These are phyloP conservation scores for Tarsius wallacei DNA, from an alignment of 2,797 vertebrate genomes.

Conservation along the genomic window DNA sequence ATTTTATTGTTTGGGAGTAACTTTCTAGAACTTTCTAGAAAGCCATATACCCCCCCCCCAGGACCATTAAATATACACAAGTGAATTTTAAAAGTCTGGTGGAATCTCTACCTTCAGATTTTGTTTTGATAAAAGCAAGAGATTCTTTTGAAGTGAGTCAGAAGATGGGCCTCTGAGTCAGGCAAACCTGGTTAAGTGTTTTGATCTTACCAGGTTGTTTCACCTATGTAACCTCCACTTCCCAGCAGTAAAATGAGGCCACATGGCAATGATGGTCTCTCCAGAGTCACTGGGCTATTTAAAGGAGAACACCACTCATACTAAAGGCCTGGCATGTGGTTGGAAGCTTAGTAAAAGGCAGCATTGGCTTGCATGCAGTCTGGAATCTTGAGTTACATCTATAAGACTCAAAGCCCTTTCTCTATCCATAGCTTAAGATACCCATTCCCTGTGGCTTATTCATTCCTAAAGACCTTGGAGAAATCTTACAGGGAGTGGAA, in stretches of 20 bases:
- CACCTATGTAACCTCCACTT: neutral
- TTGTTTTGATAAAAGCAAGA: neutral
- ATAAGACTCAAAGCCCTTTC: no score
- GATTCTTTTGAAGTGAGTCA: neutral
- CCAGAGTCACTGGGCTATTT: neutral
- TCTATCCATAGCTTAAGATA: neutral
- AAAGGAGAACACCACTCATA: neutral
- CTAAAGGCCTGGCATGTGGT: neutral
- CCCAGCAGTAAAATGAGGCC: neutral
- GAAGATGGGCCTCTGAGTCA: neutral
- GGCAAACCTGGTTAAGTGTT: neutral
- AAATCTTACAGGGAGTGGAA: neutral
- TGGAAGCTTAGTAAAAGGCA: neutral
- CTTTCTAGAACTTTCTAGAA: constrained; percentile 27
- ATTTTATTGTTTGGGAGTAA: neutral
- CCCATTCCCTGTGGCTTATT: neutral
- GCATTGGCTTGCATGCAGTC: neutral
- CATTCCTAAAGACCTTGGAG: neutral
- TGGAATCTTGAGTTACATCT: neutral
- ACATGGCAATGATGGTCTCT: neutral
- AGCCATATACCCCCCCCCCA: neutral
- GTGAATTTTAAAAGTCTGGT: neutral
- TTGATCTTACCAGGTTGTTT: neutral
- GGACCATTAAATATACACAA: neutral
- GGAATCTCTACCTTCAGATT: neutral